Conservation (phyloP, 2,797 vertebrate species). For the Taenioides sp. region DNA sequence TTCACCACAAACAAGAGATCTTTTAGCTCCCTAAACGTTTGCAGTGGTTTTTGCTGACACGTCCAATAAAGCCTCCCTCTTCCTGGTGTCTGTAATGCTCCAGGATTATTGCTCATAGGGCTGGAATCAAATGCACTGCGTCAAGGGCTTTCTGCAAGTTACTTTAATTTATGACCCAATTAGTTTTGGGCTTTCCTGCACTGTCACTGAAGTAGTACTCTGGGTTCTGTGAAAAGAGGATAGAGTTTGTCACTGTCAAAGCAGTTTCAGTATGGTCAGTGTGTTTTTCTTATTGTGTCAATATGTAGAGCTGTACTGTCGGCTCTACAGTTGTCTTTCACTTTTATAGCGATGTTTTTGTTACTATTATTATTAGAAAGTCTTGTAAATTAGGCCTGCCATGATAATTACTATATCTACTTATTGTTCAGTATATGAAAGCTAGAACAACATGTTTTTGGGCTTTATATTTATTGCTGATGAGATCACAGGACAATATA, state of each 20-base stretch:
- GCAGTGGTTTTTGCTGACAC: background rate
- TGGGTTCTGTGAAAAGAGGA: background rate
- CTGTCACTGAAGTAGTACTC: background rate
- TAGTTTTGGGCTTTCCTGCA: background rate
- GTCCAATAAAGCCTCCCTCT: background rate
- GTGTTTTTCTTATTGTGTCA: no score
- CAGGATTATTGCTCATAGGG: slow-evolving; percentile 25
- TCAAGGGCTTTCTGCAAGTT: slow-evolving; percentile 17
- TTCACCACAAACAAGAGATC: background rate
- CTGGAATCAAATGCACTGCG: slow-evolving; percentile 18
- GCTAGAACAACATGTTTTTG: no score
- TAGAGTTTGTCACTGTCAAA: background rate
- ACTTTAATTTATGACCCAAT: slow-evolving; percentile 34
- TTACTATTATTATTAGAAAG: no score
- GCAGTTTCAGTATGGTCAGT: background rate
- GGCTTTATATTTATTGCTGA: no score
- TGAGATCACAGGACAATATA: no score
- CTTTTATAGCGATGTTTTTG: no score
- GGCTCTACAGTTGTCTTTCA: no score
- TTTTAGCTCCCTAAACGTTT: background rate
- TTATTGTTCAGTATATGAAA: no score
- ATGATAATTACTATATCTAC: no score
- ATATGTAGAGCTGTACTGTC: no score
- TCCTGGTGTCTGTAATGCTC: slow-evolving; percentile 13
- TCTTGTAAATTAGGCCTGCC: no score